Percentiles rank a stretch among this genome's conserved stretches.
Evolutionary conservation across 2,888 invertebrate genomes (phyloP).

Genomic region (Dermolepida albohirtum): DNA sequence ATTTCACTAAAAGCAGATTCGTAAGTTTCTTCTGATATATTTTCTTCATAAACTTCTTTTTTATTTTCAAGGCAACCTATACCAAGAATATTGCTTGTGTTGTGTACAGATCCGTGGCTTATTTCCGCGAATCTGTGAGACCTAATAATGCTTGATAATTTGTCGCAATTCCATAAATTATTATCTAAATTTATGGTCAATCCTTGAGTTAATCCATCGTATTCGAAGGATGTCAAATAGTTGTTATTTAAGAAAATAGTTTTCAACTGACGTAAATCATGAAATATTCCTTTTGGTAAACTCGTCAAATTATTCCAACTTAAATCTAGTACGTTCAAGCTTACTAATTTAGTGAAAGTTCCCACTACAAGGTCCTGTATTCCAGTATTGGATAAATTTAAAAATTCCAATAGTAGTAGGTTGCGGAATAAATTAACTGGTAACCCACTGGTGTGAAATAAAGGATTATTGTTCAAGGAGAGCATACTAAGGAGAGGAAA

Average conservation of each 20-base stretch:
- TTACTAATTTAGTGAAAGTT: not conserved
- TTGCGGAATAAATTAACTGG: not conserved
- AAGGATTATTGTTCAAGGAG: not conserved
- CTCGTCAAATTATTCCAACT: not conserved
- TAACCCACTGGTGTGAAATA: not conserved
- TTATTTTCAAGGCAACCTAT: too few species aligned
- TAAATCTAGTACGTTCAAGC: not conserved
- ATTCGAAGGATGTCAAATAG: not conserved
- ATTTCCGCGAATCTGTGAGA: too few species aligned
- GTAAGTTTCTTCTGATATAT: too few species aligned
- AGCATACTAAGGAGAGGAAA: not conserved
- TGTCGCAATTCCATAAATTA: not conserved
- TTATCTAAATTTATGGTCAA: not conserved
- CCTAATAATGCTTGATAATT: not conserved
- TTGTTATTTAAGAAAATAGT: slow-evolving; percentile 4
- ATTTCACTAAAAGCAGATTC: too few species aligned
- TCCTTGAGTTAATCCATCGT: not conserved
- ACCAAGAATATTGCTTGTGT: too few species aligned
- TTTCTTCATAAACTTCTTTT: too few species aligned
- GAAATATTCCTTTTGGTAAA: slow-evolving; percentile 5
- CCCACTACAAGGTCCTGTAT: not conserved
- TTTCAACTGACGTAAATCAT: not conserved
- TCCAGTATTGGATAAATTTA: slow-evolving; percentile 7
- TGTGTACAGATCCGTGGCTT: too few species aligned
- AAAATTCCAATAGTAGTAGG: not conserved